These are phyloP conservation scores for Neodiprion pinetum DNA, from an alignment of 1,140 invertebrate species.

Conservation along the genomic window DNA sequence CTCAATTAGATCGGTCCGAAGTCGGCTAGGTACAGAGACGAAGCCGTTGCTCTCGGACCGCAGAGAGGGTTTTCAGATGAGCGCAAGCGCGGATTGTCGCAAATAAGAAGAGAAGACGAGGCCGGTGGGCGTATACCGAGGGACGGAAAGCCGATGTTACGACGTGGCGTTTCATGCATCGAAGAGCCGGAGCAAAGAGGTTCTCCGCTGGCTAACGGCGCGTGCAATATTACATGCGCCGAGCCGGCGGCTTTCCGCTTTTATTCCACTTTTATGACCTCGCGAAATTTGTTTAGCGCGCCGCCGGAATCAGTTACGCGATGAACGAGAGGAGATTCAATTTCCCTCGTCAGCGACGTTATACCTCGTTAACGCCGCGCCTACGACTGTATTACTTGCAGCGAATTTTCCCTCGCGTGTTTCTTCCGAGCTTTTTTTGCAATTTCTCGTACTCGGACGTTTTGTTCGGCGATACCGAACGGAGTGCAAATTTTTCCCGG, in stretches of 20 bases:
- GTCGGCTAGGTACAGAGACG: no score
- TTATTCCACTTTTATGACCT: slow-evolving; percentile 29
- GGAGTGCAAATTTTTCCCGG: no score
- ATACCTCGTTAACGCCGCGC: neutral
- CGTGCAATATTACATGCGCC: slow-evolving; percentile 51
- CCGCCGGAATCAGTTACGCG: neutral
- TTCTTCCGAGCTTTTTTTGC: no score
- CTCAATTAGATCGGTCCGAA: no score
- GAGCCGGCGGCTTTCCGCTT: slow-evolving; percentile 32
- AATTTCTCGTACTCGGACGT: no score
- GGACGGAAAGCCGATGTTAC: slow-evolving; percentile 49
- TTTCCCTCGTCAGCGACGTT: neutral
- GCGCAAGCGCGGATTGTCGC: neutral
- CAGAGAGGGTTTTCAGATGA: neutral
- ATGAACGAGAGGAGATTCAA: neutral
- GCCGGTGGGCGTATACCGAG: neutral
- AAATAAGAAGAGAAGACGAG: neutral
- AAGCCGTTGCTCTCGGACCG: no score
- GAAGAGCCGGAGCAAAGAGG: slow-evolving; percentile 28
- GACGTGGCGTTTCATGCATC: slow-evolving; percentile 59
- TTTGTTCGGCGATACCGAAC: no score
- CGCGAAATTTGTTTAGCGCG: slow-evolving; percentile 36
- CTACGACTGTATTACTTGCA: no score
- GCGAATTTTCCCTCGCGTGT: neutral
- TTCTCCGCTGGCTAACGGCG: slow-evolving; percentile 50